Evolutionary conservation across 2,113 vertebrate species (phyloP).

Genomic region (Polyodon spathula): DNA sequence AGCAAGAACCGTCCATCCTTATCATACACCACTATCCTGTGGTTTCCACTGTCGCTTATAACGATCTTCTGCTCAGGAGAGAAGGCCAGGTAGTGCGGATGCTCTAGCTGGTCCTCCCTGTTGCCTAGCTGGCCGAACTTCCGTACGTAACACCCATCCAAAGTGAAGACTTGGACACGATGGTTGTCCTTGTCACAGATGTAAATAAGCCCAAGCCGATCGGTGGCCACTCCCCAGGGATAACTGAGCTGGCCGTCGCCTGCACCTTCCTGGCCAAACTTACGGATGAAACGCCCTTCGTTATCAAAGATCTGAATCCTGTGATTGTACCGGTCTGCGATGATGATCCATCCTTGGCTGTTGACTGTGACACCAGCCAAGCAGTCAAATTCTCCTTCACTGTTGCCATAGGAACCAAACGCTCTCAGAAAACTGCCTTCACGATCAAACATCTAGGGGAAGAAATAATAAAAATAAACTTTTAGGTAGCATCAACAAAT

Average conservation of each 20-base stretch:
- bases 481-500: too few relatives aligned
- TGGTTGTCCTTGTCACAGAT: conserved; percentile 14
- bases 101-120: background rate
- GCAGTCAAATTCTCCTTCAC: conserved; percentile 9
- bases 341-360: conserved; percentile 9
- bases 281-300: conserved; percentile 1
- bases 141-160: background rate
- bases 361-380: conserved; percentile 5
- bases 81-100: conserved; percentile 4
- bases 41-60: conserved; percentile 6
- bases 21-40: conserved; percentile 4
- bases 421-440: background rate
- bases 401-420: background rate
- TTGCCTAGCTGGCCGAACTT: background rate
- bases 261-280: background rate
- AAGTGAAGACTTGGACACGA: conserved; percentile 1
- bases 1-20: background rate
- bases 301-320: conserved; percentile 5
- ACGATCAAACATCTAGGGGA: conserved; percentile 5
- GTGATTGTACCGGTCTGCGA: conserved; percentile 9
- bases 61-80: background rate
- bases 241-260: background rate
- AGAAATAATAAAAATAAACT: conserved; percentile 1
- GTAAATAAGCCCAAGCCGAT: background rate
- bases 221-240: conserved; percentile 3